Evolutionary conservation across 2,113 vertebrate genomes (phyloP).

Genomic region (Onychostoma macrolepis): DNA sequence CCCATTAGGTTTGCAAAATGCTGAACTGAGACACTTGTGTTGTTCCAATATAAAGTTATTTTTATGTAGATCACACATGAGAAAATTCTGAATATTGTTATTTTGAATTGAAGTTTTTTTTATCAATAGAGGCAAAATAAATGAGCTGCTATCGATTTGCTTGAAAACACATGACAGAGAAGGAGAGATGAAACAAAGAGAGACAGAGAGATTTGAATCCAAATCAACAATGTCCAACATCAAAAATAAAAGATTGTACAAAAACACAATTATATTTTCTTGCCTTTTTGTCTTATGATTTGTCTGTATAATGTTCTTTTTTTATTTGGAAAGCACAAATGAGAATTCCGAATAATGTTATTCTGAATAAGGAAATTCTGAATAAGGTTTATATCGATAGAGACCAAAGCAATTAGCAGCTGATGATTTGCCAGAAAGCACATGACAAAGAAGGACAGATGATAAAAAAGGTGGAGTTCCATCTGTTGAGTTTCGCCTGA

Average conservation of each 20-base stretch:
- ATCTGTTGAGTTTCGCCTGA: slow-evolving; percentile 69
- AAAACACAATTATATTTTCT: not conserved
- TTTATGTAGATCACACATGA: not conserved
- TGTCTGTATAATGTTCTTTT: not conserved
- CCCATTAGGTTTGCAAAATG: too few relatives aligned
- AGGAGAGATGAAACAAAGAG: too few relatives aligned
- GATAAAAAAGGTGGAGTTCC: slow-evolving; percentile 68
- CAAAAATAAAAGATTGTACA: not conserved
- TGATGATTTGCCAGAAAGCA: slow-evolving; percentile 4
- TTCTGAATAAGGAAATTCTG: not conserved
- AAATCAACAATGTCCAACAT: not conserved
- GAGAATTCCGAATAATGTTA: not conserved
- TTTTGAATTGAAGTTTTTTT: too few relatives aligned
- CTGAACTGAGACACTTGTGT: too few relatives aligned
- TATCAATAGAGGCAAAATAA: slow-evolving; percentile 2
- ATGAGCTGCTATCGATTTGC: slow-evolving; percentile 59
- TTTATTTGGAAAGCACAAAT: not conserved
- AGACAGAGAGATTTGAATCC: not conserved
- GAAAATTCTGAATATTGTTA: not conserved
- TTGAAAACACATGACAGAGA: slow-evolving; percentile 47
- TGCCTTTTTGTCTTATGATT: too few relatives aligned
- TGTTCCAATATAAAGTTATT: not conserved
- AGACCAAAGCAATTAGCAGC: slow-evolving; percentile 55
- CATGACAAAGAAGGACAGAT: slow-evolving; percentile 54
- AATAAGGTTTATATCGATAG: not conserved